Conservation (phyloP, 2,888 invertebrate species). For the Erebia aethiops region DNA sequence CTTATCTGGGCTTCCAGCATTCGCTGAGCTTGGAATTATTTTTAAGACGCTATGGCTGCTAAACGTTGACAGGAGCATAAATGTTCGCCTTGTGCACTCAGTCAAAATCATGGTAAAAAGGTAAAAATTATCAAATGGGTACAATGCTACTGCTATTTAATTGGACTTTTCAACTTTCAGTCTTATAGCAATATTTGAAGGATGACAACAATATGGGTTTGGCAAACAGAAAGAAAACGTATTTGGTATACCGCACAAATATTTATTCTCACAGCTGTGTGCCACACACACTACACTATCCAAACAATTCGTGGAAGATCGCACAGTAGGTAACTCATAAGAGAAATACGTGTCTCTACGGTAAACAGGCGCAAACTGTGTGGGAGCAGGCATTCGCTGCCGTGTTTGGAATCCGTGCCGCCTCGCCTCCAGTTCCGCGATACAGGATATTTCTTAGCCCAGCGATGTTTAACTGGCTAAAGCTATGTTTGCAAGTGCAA, state of each 20-base stretch:
- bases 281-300: slow-evolving; percentile 27
- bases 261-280: slow-evolving; percentile 32
- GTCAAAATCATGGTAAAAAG: no score
- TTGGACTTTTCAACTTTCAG: background rate
- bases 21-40: no score
- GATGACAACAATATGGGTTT: background rate
- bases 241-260: slow-evolving; percentile 15
- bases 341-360: slow-evolving; percentile 29
- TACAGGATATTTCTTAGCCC: slow-evolving; percentile 18
- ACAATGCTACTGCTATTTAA: background rate
- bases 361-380: slow-evolving; percentile 30
- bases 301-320: slow-evolving; percentile 38
- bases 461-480: slow-evolving; percentile 2
- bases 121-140: no score
- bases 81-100: no score
- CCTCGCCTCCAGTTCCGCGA: slow-evolving; percentile 30
- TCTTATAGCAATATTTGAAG: background rate
- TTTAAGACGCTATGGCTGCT: no score
- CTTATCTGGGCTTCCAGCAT: no score
- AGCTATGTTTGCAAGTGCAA: background rate
- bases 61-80: no score
- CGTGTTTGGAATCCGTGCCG: slow-evolving; percentile 34
- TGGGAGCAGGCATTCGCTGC: slow-evolving; percentile 34
- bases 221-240: background rate
- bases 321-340: slow-evolving; percentile 27